Base-by-base conservation (phyloP, 1,140 invertebrate genomes). In the Piezodorus guildinii region DNA sequence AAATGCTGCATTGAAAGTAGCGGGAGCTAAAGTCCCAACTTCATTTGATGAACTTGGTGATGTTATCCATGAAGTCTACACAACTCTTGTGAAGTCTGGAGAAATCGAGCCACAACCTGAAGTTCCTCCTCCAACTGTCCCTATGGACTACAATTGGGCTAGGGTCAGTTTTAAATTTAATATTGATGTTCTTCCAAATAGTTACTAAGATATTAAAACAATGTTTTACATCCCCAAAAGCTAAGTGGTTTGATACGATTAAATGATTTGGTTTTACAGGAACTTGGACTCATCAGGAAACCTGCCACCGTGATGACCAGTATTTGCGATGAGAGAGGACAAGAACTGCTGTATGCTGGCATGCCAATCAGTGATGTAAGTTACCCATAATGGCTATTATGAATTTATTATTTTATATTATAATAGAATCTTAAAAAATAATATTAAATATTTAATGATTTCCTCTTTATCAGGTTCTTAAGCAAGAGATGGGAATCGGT, bases 131-230 rank as follows among this genome's bases (percentile, higher is more conserved):
- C 97, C 97, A 16, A 97, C 96, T 52, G 96, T 99, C 27, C 96
- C 96, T 1, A 99, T 99, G 96, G 96, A 99, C 74, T 99, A 96
- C 75, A 91, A 86, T 64, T 99, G 96, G 96, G 96, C 96, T 4
- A 85, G 94, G 72, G 88, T 91, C 74, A 73, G 58, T 60, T 8
- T n/a, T 10, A 21, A 5, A 60, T 2, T 8, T 30, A 30, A 30
- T n/a, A n/a, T n/a, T n/a, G n/a, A n/a, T 4, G 27, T 30, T 30
- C 3, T 30, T 8, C 27, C 3, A 4, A 30, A 30, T 30, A 8
- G 27, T 30, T n/a, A n/a, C n/a, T n/a, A n/a, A n/a, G n/a, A n/a
- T n/a, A n/a, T n/a, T n/a, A n/a, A n/a, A n/a, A n/a, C n/a, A n/a
- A n/a, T n/a, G n/a, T n/a, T n/a, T n/a, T n/a, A n/a, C n/a, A n/a